Evolutionary conservation across 2,888 invertebrate genomes (phyloP).

Genomic region (Mesorhabditis sp.): DNA sequence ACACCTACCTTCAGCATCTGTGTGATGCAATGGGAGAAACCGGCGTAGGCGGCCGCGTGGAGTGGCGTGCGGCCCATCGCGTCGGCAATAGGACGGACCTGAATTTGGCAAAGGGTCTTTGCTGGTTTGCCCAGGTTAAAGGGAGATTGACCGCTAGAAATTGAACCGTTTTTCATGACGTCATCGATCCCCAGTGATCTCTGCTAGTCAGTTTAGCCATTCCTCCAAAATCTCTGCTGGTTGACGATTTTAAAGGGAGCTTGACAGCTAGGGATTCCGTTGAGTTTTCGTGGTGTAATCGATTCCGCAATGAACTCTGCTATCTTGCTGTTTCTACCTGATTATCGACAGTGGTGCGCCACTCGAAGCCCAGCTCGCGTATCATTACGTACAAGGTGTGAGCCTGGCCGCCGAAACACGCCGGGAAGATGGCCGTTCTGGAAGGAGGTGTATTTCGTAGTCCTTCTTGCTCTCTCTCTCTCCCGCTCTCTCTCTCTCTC

Average conservation of each 20-base stretch:
- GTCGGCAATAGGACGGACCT: slow-evolving; percentile 26
- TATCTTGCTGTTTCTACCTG: slow-evolving; percentile 5
- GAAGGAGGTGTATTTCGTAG: slow-evolving; percentile 3
- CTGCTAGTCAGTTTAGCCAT: too few species aligned
- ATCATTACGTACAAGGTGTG: slow-evolving; percentile 51
- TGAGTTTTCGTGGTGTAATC: not conserved
- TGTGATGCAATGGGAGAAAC: slow-evolving; percentile 44
- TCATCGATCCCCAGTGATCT: too few species aligned
- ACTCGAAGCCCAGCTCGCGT: slow-evolving; percentile 38
- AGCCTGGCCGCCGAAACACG: slow-evolving; percentile 52
- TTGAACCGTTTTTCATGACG: too few species aligned
- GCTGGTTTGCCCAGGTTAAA: too few species aligned
- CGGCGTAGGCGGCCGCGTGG: slow-evolving; percentile 52
- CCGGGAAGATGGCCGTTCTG: slow-evolving; percentile 52
- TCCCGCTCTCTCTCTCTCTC: too few species aligned
- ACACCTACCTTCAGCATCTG: slow-evolving; percentile 30
- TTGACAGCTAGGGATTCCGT: too few species aligned
- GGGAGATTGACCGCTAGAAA: too few species aligned
- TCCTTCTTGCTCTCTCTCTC: too few species aligned
- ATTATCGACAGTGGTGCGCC: slow-evolving; percentile 20
- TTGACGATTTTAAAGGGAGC: too few species aligned
- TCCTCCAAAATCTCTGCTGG: too few species aligned
- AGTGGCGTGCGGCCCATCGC: slow-evolving; percentile 41
- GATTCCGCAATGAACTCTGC: not conserved
- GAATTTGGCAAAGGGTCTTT: not conserved